Percentiles rank a stretch among this genome's conserved stretches.
phyloP scores from a whole-genome alignment of 2,113 vertebrate species.

The Lucifuga dentata region DNA sequence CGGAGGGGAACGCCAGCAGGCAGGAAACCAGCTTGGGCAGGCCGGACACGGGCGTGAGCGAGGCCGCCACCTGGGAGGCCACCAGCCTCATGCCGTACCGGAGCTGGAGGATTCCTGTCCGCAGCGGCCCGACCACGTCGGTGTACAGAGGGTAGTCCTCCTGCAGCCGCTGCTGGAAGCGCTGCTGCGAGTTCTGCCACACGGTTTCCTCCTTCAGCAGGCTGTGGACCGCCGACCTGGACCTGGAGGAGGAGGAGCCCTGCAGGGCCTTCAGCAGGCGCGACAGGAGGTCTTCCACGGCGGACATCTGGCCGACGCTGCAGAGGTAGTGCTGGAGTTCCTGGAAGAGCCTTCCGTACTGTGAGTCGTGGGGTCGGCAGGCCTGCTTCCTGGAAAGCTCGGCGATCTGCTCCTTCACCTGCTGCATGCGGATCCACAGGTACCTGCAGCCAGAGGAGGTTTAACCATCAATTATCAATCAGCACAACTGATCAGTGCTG shows the following conservation, averaged over 20 bases:
- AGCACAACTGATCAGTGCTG: too few species aligned
- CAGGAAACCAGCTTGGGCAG: constrained; percentile 82
- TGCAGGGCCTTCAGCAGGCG: constrained; percentile 86
- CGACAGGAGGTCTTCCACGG: constrained; percentile 88
- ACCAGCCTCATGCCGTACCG: constrained; percentile 93
- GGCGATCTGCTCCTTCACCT: constrained; percentile 85
- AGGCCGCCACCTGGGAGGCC: constrained; percentile 85
- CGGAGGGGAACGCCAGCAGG: constrained; percentile 88
- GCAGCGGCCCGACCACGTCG: constrained; percentile 86
- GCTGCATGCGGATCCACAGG: constrained; percentile 89
- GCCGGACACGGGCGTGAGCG: constrained; percentile 75
- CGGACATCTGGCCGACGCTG: constrained; percentile 86
- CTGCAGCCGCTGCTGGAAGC: constrained; percentile 86
- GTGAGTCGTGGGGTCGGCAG: constrained; percentile 85
- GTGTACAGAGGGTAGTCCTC: constrained; percentile 90
- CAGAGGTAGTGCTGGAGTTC: constrained; percentile 91
- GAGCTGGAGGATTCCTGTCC: constrained; percentile 89
- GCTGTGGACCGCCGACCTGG: constrained; percentile 81
- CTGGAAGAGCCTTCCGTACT: constrained; percentile 89
- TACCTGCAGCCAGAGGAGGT: constrained; percentile 82
- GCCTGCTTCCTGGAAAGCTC: constrained; percentile 92
- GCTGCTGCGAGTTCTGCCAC: constrained; percentile 95
- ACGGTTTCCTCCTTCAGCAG: constrained; percentile 92
- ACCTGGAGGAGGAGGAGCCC: constrained; percentile 69
- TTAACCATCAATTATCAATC: too few species aligned